These are phyloP conservation scores for Metalampra italica DNA, from an alignment of 2,888 invertebrate species.

Conservation along the genomic window DNA sequence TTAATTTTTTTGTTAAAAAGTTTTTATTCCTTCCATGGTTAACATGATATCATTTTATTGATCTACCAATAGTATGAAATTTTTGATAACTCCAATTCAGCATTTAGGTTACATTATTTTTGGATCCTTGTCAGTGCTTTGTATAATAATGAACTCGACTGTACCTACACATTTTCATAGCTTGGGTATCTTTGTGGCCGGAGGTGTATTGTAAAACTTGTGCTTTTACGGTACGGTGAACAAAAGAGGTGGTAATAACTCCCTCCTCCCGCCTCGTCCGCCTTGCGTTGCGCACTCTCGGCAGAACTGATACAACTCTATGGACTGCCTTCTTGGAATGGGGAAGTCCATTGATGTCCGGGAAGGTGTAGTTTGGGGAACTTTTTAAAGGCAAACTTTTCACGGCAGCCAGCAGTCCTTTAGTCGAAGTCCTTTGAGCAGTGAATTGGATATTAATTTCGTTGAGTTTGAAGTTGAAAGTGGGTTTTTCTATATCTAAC, in stretches of 20 bases:
- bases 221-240: conserved; percentile 52
- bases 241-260: conserved; percentile 65
- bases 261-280: no score
- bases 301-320: conserved; percentile 52
- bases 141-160: no score
- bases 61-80: no score
- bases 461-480: background rate
- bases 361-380: conserved; percentile 53
- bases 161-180: conserved; percentile 27
- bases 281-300: conserved; percentile 27
- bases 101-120: no score
- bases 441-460: conserved; percentile 2
- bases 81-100: no score
- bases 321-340: conserved; percentile 42
- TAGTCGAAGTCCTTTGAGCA: conserved; percentile 1
- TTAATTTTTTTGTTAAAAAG: no score
- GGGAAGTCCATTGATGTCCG: conserved; percentile 58
- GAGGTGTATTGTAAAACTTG: conserved; percentile 52
- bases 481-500: no score
- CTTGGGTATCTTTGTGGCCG: conserved; percentile 32
- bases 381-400: conserved; percentile 53
- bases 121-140: no score
- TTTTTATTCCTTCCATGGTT: no score
- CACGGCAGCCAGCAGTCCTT: conserved; percentile 14
- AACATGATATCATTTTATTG: no score